Percentiles rank a stretch among this genome's conserved stretches.
Conservation (phyloP, 2,888 invertebrate species). For the Erpobdella octoculata region DNA sequence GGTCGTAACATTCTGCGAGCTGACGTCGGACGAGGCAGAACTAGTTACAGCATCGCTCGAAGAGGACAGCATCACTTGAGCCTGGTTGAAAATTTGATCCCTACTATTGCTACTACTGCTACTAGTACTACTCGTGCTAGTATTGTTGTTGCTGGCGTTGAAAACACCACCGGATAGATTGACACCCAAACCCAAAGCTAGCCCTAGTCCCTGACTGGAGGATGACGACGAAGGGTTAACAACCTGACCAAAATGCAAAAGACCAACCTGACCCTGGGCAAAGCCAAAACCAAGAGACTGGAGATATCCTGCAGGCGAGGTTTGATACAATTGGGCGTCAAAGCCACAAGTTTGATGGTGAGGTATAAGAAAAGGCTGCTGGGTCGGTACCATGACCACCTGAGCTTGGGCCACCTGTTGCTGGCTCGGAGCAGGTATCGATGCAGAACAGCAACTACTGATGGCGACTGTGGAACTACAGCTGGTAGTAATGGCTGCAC, state of each 20-base stretch:
- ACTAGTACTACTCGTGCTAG: not conserved
- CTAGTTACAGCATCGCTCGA: not conserved
- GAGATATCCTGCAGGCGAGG: constrained; percentile 20
- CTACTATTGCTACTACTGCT: not conserved
- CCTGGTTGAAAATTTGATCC: not conserved
- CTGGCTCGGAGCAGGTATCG: not conserved
- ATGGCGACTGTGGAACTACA: not conserved
- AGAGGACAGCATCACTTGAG: not conserved
- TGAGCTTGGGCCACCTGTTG: not conserved
- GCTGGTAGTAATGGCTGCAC: not conserved
- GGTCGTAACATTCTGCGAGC: not conserved
- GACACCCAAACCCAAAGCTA: constrained; percentile 13
- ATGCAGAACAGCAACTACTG: not conserved
- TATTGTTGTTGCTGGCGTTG: not conserved
- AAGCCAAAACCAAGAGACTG: constrained; percentile 29
- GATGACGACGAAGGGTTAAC: not conserved
- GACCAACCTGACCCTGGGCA: constrained; percentile 25
- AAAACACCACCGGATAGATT: constrained; percentile 4
- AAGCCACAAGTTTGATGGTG: constrained; percentile 10
- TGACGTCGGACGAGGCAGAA: not conserved
- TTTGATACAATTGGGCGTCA: constrained; percentile 16
- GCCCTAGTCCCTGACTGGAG: constrained; percentile 4
- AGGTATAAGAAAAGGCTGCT: constrained; percentile 22
- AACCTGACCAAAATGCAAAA: constrained; percentile 29
- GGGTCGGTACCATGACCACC: constrained; percentile 27